Conservation (phyloP, 1,140 invertebrate genomes). For the Lanistes nyassanus region DNA sequence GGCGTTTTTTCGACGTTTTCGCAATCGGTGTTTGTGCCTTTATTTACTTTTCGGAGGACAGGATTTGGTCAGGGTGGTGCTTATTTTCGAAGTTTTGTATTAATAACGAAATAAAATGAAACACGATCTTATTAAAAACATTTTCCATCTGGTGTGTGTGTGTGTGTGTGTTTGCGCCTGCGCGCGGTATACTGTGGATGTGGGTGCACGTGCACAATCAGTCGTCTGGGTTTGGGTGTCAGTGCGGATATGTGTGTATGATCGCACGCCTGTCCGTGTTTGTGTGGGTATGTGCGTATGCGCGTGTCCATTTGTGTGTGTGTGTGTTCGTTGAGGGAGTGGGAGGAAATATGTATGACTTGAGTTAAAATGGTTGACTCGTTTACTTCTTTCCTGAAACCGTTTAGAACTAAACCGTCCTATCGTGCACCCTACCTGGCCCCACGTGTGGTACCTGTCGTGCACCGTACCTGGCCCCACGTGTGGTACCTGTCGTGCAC, state of each 20-base stretch:
- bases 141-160: not conserved
- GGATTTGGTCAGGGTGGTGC: not conserved
- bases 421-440: not conserved
- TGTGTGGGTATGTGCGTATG: not conserved
- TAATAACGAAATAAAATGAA: no score
- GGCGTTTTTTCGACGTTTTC: not conserved
- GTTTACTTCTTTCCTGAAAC: not conserved
- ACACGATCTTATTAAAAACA: not conserved
- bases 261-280: not conserved
- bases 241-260: not conserved
- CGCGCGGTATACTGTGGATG: not conserved
- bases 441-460: not conserved
- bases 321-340: not conserved
- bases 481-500: not conserved
- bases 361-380: not conserved
- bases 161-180: not conserved
- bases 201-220: not conserved
- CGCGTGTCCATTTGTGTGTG: conserved; percentile 2
- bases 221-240: not conserved
- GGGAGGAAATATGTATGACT: not conserved
- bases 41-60: not conserved
- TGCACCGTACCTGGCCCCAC: not conserved
- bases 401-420: not conserved
- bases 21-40: not conserved
- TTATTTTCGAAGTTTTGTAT: no score